phyloP scores from a whole-genome alignment of 2,888 invertebrate genomes.

The Drosophila meridiana region DNA sequence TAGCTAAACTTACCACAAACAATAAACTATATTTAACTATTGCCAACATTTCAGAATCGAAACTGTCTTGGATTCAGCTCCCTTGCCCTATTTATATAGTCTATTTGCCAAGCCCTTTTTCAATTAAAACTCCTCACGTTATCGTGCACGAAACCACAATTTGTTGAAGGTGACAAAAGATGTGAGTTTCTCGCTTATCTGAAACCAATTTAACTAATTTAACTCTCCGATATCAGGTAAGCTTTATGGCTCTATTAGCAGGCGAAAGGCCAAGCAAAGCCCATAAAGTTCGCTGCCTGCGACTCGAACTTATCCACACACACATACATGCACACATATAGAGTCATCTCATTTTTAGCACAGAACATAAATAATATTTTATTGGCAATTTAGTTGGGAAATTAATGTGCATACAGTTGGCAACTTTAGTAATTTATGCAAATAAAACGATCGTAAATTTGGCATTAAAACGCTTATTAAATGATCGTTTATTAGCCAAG shows the following conservation, averaged over 20 bases:
- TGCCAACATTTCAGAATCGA: constrained; percentile 9
- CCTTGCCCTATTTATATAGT: constrained; percentile 33
- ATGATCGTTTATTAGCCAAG: constrained; percentile 76
- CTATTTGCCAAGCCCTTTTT: neutral
- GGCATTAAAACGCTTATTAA: constrained; percentile 81
- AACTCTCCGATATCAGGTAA: constrained; percentile 1
- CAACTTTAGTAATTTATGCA: constrained; percentile 82
- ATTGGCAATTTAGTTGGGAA: constrained; percentile 80
- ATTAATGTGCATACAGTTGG: constrained; percentile 79
- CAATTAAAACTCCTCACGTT: constrained; percentile 7
- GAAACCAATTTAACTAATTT: neutral
- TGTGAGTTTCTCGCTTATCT: constrained; percentile 8
- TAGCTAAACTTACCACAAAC: constrained; percentile 15
- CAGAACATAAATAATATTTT: constrained; percentile 80
- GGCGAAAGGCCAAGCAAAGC: constrained; percentile 43
- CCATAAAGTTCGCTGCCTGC: constrained; percentile 58
- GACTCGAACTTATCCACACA: constrained; percentile 32
- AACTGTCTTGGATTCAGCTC: neutral
- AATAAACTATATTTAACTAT: constrained; percentile 9
- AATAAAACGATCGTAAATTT: constrained; percentile 83
- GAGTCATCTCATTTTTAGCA: constrained; percentile 49
- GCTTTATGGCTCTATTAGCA: constrained; percentile 72
- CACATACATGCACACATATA: constrained; percentile 17
- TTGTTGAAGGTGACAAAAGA: constrained; percentile 2
- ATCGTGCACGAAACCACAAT: constrained; percentile 15